Evolutionary conservation across 1,140 invertebrate genomes (phyloP).

Genomic region (Hyles euphorbiae): DNA sequence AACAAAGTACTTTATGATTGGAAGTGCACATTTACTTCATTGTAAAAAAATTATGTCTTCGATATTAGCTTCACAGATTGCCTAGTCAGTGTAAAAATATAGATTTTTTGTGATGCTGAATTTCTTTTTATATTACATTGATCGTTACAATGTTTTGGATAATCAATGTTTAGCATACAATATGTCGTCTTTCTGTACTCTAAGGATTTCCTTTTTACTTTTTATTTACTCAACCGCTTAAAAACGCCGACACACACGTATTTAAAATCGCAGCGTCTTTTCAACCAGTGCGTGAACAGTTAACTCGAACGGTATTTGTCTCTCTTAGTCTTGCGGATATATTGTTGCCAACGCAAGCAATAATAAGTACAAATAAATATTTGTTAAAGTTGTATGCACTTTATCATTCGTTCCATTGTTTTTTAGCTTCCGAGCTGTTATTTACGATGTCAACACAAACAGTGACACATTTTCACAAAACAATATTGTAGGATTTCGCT

Average conservation of each 20-base stretch:
- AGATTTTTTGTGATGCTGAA: too few relatives aligned
- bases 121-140: too few relatives aligned
- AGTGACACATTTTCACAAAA: too few relatives aligned
- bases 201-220: background rate
- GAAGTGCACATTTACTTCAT: too few relatives aligned
- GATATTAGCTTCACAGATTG: too few relatives aligned
- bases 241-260: background rate
- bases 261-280: constrained; percentile 1
- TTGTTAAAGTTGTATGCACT: constrained; percentile 8
- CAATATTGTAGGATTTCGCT: too few relatives aligned
- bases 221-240: background rate
- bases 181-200: too few relatives aligned
- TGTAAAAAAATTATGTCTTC: too few relatives aligned
- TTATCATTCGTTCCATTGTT: constrained; percentile 2
- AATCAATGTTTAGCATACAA: too few relatives aligned
- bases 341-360: constrained; percentile 16
- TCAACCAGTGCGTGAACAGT: constrained; percentile 7
- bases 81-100: too few relatives aligned
- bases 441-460: background rate
- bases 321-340: constrained; percentile 13
- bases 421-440: background rate
- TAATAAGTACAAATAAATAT: constrained; percentile 21
- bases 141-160: too few relatives aligned
- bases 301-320: constrained; percentile 10
- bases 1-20: too few relatives aligned